Conservation (phyloP, 2,113 vertebrate species). For the Puntigrus tetrazona region DNA sequence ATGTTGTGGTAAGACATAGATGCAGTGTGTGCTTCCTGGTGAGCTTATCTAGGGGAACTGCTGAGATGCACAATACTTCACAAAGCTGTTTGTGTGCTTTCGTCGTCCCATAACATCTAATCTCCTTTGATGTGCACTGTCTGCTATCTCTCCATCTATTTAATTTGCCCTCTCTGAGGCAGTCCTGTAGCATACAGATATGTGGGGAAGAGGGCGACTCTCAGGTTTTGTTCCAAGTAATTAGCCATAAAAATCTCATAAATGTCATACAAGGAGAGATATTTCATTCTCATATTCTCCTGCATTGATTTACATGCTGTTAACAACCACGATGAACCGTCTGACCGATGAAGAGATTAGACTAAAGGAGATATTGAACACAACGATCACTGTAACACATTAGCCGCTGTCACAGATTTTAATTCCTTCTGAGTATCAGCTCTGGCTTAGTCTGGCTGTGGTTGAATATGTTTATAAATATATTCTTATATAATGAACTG, state of each 20-base stretch:
- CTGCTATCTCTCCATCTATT: conserved; percentile 28
- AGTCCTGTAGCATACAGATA: not conserved
- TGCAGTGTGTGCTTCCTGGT: not conserved
- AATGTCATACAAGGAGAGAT: conserved; percentile 1
- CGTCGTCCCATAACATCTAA: not conserved
- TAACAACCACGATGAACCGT: conserved; percentile 5
- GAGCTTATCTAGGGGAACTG: not conserved
- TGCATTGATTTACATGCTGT: conserved; percentile 22
- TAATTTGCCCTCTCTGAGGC: conserved; percentile 32
- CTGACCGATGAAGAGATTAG: not conserved
- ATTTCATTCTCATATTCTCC: not conserved
- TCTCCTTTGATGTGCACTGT: conserved; percentile 19
- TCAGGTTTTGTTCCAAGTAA: conserved; percentile 44
- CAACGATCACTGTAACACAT: conserved; percentile 15
- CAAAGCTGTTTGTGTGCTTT: not conserved
- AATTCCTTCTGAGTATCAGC: not conserved
- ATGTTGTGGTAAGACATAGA: conserved; percentile 2
- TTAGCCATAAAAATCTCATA: conserved; percentile 39
- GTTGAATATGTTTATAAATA: not conserved
- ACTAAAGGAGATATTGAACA: not conserved
- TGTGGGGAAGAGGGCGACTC: not conserved
- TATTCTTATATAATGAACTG: not conserved
- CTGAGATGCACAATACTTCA: not conserved
- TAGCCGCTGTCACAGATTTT: not conserved
- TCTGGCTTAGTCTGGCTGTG: not conserved